These are phyloP conservation scores for Simalia tracyae DNA, from an alignment of 2,797 vertebrate genomes.

Conservation along the genomic window DNA sequence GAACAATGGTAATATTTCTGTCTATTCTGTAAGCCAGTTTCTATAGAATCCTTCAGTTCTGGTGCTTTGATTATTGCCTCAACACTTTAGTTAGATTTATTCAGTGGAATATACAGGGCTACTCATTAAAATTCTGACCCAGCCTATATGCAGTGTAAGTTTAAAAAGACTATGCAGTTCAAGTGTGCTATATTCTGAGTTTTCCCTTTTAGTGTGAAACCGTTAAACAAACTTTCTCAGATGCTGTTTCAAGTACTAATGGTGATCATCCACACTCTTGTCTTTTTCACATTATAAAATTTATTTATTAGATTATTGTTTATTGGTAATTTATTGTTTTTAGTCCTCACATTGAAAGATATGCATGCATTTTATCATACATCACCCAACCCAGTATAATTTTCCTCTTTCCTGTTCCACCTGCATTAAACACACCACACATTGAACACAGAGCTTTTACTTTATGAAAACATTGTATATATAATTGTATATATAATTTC, in stretches of 20 bases:
- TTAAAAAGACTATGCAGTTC: neutral
- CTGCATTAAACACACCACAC: neutral
- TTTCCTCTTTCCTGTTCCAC: neutral
- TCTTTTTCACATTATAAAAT: neutral
- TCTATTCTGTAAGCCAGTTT: neutral
- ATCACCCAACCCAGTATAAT: neutral
- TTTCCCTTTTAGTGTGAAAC: neutral
- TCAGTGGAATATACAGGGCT: neutral
- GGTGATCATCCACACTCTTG: neutral
- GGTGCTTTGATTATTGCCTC: neutral
- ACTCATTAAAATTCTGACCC: neutral
- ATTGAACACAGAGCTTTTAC: neutral
- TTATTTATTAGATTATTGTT: too few species aligned
- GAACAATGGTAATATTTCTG: neutral
- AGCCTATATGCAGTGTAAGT: neutral
- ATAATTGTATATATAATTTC: neutral
- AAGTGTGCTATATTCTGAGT: neutral
- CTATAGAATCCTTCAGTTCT: neutral
- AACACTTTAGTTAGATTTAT: neutral
- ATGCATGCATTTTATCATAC: conserved; percentile 1
- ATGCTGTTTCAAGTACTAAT: neutral
- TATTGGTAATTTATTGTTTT: neutral
- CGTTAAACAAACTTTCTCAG: neutral
- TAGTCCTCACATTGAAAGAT: conserved; percentile 1
- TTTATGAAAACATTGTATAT: neutral